Evolutionary conservation across 2,888 invertebrate species (phyloP).

Genomic region (Pseudococcus jackbeardsleyi): DNA sequence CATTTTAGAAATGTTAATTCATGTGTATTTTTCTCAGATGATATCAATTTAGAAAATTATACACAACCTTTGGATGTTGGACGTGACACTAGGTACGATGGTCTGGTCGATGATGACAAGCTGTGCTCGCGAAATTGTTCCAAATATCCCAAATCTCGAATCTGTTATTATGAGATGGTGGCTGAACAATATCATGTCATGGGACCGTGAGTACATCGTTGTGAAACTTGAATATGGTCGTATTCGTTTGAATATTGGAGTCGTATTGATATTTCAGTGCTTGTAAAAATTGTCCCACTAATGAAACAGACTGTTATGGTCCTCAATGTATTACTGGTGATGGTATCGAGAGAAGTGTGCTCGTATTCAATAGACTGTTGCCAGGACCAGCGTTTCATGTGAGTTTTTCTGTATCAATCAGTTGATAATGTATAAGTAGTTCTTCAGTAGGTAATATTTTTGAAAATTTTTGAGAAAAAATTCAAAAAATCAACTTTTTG

Average conservation of each 20-base stretch:
- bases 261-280: constrained; percentile 45
- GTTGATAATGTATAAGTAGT: too few relatives aligned
- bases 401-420: neutral
- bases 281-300: constrained; percentile 66
- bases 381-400: constrained; percentile 32
- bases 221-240: too few relatives aligned
- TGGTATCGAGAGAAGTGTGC: constrained; percentile 66
- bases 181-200: constrained; percentile 58
- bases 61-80: constrained; percentile 53
- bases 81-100: constrained; percentile 32
- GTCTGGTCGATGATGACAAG: neutral
- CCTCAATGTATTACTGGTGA: constrained; percentile 66
- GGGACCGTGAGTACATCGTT: constrained; percentile 56
- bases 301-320: constrained; percentile 65
- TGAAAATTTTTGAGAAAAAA: too few relatives aligned
- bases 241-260: neutral
- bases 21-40: neutral
- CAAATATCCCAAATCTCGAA: constrained; percentile 29
- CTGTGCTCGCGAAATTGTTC: constrained; percentile 60
- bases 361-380: constrained; percentile 29
- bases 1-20: neutral
- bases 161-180: constrained; percentile 61
- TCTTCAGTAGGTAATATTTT: too few relatives aligned
- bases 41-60: constrained; percentile 26
- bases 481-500: too few relatives aligned